phyloP scores from a whole-genome alignment of 1,140 invertebrate species.

The Brachionus asplanchnoidis region DNA sequence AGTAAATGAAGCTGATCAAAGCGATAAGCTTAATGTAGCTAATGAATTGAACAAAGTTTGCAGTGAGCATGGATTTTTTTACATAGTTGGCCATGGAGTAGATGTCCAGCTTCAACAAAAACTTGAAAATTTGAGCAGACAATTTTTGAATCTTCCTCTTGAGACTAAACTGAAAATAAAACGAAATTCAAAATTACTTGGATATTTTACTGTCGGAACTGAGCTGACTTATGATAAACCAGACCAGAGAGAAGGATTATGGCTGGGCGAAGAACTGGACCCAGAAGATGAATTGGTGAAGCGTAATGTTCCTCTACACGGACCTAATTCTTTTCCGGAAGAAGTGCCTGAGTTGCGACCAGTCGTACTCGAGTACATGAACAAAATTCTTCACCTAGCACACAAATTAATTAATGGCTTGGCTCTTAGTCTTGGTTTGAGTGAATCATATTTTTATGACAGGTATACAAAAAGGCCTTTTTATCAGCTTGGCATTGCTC shows the following conservation, averaged over 20 bases:
- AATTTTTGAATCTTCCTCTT: slow-evolving; percentile 18
- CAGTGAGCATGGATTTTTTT: slow-evolving; percentile 20
- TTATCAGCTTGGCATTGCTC: neutral
- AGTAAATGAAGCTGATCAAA: neutral
- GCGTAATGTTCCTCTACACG: slow-evolving; percentile 8
- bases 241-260: slow-evolving; percentile 9
- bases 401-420: neutral
- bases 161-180: neutral
- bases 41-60: slow-evolving; percentile 13
- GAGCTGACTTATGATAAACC: neutral
- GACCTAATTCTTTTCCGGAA: neutral
- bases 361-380: slow-evolving; percentile 20
- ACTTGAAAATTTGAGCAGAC: neutral
- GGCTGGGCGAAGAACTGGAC: slow-evolving; percentile 14
- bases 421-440: neutral
- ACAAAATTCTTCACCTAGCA: neutral
- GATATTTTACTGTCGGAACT: neutral
- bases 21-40: neutral
- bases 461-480: neutral
- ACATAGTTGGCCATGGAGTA: slow-evolving; percentile 10
- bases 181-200: neutral
- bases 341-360: neutral
- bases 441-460: slow-evolving; percentile 3
- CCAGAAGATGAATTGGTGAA: neutral
- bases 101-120: neutral